Base-by-base conservation (phyloP, 2,888 invertebrate species). In the Eupithecia abbreviata region DNA sequence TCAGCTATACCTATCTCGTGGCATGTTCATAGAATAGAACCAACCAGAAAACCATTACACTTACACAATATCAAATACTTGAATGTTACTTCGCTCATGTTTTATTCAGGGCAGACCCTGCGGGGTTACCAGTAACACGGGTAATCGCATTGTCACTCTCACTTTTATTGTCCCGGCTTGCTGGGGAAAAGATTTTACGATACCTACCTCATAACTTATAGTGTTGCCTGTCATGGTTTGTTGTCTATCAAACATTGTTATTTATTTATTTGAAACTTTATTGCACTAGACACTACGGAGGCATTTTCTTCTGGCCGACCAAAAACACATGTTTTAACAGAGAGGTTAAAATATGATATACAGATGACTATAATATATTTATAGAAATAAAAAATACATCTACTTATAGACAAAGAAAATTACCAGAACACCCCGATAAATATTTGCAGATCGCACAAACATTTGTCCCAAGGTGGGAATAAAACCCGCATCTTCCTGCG, bases 91-190 rank as follows among this genome's bases (percentile, higher is more conserved):
- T 72, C 58, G 75, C 75, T 84, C 82, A 84, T 84, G 76, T 84
- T 79, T 82, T 83, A 84, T 84, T 84, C 83, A 84, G 77, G 74
- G 66, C 77, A 74, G 79, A 80, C 73, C 79, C 71, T 74, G 78
- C 71, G 72, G 79, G 77, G 82, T 75, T 80, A 77, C 82, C 77
- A 75, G 71, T 30, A 42, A 55, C 51, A 51, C 66, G 66, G 66
- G 58, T 71, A 76, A 70, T 73, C 73, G 55, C 43, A 73, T 73
- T 73, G 67, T 73, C 68, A 73, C 68, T 73, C 67, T 73, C 51
- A 67, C 55, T 73, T 55, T 73, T 72, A 72, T 72, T 72, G 72
- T 58, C 51, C 49, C 7, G 72, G 72, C 49, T 70, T 68, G 51
- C 66, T 47, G 49, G 49, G 71, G 71, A 10, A 58, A 58, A 55